Percentiles rank a stretch among this genome's conserved stretches.
phyloP scores from a whole-genome alignment of 2,113 vertebrate genomes.

The Ancistrus triradiatus region DNA sequence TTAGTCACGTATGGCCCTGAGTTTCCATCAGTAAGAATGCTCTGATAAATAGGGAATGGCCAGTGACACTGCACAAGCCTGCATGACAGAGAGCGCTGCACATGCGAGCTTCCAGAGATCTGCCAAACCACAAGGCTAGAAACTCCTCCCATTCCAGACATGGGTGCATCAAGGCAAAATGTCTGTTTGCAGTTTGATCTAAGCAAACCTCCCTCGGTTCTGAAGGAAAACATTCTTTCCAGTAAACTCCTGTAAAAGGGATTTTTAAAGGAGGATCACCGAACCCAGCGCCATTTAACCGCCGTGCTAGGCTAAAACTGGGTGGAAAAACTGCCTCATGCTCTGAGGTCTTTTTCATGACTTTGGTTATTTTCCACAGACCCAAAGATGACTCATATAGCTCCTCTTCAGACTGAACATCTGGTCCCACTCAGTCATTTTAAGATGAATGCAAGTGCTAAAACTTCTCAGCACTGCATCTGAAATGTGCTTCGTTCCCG shows the following conservation, averaged over 20 bases:
- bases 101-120: not conserved
- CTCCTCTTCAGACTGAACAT: constrained; percentile 9
- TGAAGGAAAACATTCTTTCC: not conserved
- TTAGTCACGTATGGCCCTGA: not conserved
- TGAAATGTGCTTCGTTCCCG: no score
- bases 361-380: constrained; percentile 21
- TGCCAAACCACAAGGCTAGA: constrained; percentile 12
- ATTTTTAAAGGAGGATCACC: not conserved
- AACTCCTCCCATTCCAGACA: not conserved
- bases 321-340: constrained; percentile 20
- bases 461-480: no score
- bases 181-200: not conserved
- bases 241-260: not conserved
- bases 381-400: constrained; percentile 5
- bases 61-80: not conserved
- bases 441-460: not conserved
- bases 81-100: not conserved
- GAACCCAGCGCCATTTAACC: not conserved
- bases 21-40: constrained; percentile 3
- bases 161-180: not conserved
- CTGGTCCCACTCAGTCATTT: not conserved
- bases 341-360: constrained; percentile 4
- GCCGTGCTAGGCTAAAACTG: not conserved
- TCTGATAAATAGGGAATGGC: not conserved
- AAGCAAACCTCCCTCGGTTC: no score